A percentile compares a stretch with the other conserved stretches of the same genome.
Evolutionary conservation across 2,113 vertebrate species (phyloP).

Genomic region (Urocolius indicus): DNA sequence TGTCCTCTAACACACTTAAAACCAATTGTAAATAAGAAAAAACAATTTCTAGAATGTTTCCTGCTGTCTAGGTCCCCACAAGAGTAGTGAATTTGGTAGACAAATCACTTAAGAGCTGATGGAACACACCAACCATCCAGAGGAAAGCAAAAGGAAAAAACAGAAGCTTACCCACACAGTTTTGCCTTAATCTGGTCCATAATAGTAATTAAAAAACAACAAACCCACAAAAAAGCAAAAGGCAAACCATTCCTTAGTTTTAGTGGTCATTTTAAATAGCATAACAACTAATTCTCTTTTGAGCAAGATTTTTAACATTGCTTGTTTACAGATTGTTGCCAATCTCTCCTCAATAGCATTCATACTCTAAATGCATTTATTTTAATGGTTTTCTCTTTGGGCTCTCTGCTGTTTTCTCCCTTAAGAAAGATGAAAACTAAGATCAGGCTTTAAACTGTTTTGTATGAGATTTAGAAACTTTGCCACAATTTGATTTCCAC

Average conservation of each 20-base stretch:
- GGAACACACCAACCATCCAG: not conserved
- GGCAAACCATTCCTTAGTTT: not conserved
- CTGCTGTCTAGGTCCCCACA: not conserved
- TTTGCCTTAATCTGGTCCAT: not conserved
- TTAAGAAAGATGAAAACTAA: slow-evolving; percentile 24
- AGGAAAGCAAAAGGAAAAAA: not conserved
- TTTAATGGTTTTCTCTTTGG: not conserved
- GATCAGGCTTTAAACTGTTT: not conserved
- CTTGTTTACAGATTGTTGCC: not conserved
- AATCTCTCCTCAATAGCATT: not conserved
- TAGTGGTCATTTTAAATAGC: not conserved
- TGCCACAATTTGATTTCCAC: not conserved
- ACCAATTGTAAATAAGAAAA: not conserved
- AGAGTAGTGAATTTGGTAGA: not conserved
- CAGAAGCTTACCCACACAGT: not conserved
- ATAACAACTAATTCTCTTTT: not conserved
- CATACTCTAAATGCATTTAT: not conserved
- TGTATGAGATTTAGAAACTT: not conserved
- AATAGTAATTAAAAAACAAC: not conserved
- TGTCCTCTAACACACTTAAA: not conserved
- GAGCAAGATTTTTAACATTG: not conserved
- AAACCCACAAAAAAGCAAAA: too few species aligned
- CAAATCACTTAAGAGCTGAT: not conserved
- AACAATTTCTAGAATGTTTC: not conserved
- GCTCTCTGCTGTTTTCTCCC: not conserved